Evolutionary conservation across 2,113 vertebrate genomes (phyloP).

Genomic region (Phasianus colchicus): DNA sequence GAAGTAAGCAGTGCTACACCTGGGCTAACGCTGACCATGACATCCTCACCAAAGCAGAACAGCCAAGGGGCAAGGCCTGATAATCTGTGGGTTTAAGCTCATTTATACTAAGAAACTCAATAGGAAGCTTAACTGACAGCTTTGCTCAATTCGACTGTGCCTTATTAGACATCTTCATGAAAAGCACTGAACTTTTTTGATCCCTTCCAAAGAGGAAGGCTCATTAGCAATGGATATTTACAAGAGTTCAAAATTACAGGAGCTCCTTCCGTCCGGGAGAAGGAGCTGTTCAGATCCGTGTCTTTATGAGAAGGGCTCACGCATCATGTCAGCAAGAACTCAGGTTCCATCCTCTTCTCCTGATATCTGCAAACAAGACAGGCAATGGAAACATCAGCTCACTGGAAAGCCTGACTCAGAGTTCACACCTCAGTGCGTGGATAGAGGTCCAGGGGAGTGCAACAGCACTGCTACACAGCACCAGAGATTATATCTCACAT

Average conservation of each 20-base stretch:
- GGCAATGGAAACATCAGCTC: neutral
- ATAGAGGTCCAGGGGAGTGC: neutral
- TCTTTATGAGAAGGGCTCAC: neutral
- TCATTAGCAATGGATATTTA: slow-evolving; percentile 42
- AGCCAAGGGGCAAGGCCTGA: neutral
- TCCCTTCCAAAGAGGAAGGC: neutral
- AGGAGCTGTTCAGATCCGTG: neutral
- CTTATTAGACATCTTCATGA: slow-evolving; percentile 23
- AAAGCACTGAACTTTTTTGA: neutral
- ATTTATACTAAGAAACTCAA: neutral
- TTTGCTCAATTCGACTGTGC: neutral
- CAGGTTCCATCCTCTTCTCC: neutral
- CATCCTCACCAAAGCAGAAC: neutral
- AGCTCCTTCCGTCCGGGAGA: neutral
- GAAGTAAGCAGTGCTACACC: neutral
- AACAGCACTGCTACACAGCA: neutral
- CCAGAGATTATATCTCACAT: neutral
- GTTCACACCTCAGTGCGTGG: too few species aligned
- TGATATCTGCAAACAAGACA: neutral
- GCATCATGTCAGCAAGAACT: fast-evolving
- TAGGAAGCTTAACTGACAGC: neutral
- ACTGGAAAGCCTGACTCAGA: fast-evolving
- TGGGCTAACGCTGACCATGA: neutral
- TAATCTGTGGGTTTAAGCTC: neutral
- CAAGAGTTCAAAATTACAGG: neutral